Base-by-base conservation (phyloP, 2,888 invertebrate genomes). In the Linnaemya vulpina region DNA sequence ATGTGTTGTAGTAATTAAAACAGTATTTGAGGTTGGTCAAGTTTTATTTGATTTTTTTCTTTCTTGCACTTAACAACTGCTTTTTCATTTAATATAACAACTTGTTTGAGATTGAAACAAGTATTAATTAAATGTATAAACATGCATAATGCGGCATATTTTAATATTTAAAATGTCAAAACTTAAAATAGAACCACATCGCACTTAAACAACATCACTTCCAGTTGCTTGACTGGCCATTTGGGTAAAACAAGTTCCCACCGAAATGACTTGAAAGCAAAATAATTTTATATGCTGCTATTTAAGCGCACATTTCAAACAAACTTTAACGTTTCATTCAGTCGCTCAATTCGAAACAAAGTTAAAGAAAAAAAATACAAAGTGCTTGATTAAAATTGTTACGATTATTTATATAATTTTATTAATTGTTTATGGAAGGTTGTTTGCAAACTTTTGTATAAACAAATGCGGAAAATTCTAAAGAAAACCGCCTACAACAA, bases 391-490 rank as follows among this genome's bases (percentile, higher is more conserved):
- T 53, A 8, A 75, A 53, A 65, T 60, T 38, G 30, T 40, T 62
- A 70, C 11, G 22, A 53, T 51, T 43, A 65, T 65, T 65, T 65
- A 51, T 51, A 43, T 67, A 67, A 65, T 76, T n/a, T n/a, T 51
- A 70, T 51, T 62, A 51, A 17, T 25, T 30, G 30, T 60, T 9
- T 17, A 62, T 62, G 77, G 51, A 60, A 25, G 70, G 51, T 68
- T 68, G 20, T 20, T 43, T 35, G 49, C 22, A 38, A 79, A 71
- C 40, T 5, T 30, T 63, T 40, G 30, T 43, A 71, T 22, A 25
- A 65, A 73, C 55, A 73, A 73, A 80, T 80, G 84, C 84, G 84
- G 80, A 80, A 84, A 84, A 80, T 76, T 84, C 51, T 79, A 75
- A 75, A 40, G 8, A 73, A 70, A 49, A 53, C 40, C 80, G 84